phyloP scores from a whole-genome alignment of 2,113 vertebrate genomes.

The Oreotragus oreotragus region DNA sequence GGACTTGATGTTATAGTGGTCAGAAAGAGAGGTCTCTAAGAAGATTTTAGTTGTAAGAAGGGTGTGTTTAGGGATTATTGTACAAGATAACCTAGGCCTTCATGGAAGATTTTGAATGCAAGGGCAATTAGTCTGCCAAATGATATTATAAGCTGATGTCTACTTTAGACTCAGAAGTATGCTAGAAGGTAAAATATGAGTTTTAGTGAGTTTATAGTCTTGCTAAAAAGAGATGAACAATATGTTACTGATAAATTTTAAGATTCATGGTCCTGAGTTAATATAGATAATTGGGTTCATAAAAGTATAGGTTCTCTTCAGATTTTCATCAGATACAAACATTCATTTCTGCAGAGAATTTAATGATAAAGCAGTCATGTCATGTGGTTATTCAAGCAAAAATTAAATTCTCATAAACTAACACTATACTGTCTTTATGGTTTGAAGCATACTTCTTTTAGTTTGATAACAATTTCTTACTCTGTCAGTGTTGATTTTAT shows the following conservation, averaged over 20 bases:
- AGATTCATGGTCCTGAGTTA: not conserved
- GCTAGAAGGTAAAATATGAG: not conserved
- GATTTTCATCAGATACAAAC: not conserved
- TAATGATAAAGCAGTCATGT: not conserved
- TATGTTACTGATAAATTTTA: conserved; percentile 1
- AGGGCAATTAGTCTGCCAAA: not conserved
- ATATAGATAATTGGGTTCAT: not conserved
- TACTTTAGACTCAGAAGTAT: not conserved
- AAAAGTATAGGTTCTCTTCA: not conserved
- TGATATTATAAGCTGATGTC: not conserved
- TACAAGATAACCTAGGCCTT: not conserved
- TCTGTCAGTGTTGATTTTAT: not conserved
- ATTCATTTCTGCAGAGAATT: conserved; percentile 8
- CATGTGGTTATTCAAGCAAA: conserved; percentile 7
- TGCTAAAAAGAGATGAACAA: not conserved
- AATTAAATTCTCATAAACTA: not conserved
- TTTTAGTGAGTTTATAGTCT: not conserved
- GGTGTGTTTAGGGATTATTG: not conserved
- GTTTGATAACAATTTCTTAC: not conserved
- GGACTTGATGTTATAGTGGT: not conserved
- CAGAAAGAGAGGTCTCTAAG: not conserved
- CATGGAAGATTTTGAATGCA: conserved; percentile 3
- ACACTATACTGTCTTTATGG: not conserved
- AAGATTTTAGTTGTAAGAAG: not conserved
- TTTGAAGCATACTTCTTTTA: not conserved